A percentile compares a stretch with the other conserved stretches of the same genome.
phyloP scores from a whole-genome alignment of 2,113 vertebrate species.

The Caranx melampygus region DNA sequence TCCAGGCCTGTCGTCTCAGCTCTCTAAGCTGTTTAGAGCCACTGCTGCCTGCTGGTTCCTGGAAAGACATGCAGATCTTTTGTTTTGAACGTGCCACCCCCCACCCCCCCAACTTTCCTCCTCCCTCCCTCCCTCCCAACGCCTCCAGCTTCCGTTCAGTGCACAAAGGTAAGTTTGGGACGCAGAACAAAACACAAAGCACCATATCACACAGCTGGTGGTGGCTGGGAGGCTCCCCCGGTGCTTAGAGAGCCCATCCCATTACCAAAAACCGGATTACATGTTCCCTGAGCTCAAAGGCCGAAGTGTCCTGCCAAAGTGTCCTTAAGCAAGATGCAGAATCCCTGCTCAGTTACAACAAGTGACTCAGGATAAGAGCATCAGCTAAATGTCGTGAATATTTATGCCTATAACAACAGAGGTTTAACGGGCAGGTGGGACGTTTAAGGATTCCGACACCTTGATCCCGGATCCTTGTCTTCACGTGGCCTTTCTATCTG shows the following conservation, averaged over 20 bases:
- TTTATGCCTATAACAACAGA: not conserved
- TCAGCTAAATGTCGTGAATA: not conserved
- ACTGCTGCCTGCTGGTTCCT: slow-evolving; percentile 16
- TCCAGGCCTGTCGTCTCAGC: slow-evolving; percentile 34
- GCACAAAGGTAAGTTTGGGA: slow-evolving; percentile 32
- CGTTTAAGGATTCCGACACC: not conserved
- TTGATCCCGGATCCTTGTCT: not conserved
- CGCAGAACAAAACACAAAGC: slow-evolving; percentile 3
- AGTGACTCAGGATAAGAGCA: not conserved
- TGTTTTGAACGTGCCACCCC: slow-evolving; percentile 18
- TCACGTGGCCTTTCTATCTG: not conserved
- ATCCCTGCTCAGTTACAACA: not conserved
- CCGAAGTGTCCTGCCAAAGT: slow-evolving; percentile 45
- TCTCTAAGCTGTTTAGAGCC: slow-evolving; percentile 48
- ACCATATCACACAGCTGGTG: not conserved
- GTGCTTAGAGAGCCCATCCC: slow-evolving; percentile 23
- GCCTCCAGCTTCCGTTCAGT: not conserved
- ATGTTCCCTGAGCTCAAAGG: slow-evolving; percentile 18
- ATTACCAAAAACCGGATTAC: slow-evolving; percentile 44
- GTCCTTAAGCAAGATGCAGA: slow-evolving; percentile 22
- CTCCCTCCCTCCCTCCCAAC: not conserved
- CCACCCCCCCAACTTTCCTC: not conserved
- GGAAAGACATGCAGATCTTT: slow-evolving; percentile 50
- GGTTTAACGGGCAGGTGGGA: not conserved
- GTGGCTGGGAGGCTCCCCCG: not conserved